Conservation (phyloP, 2,797 vertebrate genomes). For the Epinephelus malabaricus region DNA sequence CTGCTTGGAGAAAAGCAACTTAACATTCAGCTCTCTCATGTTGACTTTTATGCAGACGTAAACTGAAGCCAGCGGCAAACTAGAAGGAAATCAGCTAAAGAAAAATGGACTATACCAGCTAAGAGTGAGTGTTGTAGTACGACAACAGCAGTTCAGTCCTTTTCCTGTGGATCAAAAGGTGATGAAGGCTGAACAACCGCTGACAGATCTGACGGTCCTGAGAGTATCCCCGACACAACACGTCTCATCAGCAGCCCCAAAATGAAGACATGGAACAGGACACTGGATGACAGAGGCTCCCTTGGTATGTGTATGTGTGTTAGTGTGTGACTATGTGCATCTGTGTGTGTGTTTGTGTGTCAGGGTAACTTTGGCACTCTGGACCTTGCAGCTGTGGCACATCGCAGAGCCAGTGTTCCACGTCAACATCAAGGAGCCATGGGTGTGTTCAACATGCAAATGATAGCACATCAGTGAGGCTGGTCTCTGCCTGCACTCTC, state of each 20-base stretch:
- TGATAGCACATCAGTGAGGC: constrained; percentile 58
- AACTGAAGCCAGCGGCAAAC: not conserved
- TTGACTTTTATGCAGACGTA: not conserved
- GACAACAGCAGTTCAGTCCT: constrained; percentile 33
- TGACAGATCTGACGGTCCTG: constrained; percentile 59
- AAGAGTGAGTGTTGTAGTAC: not conserved
- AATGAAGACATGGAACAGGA: constrained; percentile 73
- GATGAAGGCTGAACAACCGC: constrained; percentile 59
- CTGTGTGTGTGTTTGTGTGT: constrained; percentile 6
- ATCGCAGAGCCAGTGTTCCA: constrained; percentile 54
- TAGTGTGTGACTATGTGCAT: constrained; percentile 17
- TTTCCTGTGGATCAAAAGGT: constrained; percentile 52
- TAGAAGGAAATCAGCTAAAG: not conserved
- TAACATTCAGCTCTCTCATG: not conserved
- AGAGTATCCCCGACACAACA: constrained; percentile 57
- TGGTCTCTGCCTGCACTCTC: constrained; percentile 33
- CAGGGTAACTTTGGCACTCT: constrained; percentile 47
- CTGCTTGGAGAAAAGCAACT: not conserved
- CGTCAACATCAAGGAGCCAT: constrained; percentile 67
- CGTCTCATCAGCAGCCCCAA: constrained; percentile 60
- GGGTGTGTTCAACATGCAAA: constrained; percentile 73
- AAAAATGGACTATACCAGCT: not conserved
- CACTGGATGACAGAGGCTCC: constrained; percentile 65
- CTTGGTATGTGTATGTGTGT: constrained; percentile 30
- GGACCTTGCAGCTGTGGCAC: constrained; percentile 61